Conservation (phyloP, 1,140 invertebrate species). For the Apis dorsata region DNA sequence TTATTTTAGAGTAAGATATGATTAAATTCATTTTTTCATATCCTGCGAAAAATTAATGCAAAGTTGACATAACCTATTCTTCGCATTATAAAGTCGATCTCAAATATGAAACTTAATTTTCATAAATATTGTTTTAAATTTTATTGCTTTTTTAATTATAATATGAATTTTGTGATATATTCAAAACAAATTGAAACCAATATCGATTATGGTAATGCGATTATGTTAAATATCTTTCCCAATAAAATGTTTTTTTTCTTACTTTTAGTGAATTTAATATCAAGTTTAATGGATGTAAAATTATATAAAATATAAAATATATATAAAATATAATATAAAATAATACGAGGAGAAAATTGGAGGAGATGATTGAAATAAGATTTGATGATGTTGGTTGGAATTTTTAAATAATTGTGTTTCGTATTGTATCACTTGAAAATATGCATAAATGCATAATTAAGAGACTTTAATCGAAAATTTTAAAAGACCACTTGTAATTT, state of each 20-base stretch:
- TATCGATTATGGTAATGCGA: neutral
- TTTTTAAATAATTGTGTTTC: neutral
- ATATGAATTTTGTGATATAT: neutral
- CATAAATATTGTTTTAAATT: neutral
- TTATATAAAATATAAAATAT: neutral
- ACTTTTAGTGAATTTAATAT: neutral
- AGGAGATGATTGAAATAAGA: too few species aligned
- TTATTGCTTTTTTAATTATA: neutral
- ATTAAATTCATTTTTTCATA: too few species aligned
- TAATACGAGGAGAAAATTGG: neutral
- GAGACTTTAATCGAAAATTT: neutral
- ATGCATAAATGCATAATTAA: neutral
- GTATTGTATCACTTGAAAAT: neutral
- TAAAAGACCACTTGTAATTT: neutral
- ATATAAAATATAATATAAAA: neutral
- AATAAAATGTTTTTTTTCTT: neutral
- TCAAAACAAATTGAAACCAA: too few species aligned
- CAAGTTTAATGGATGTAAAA: neutral
- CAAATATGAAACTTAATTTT: neutral
- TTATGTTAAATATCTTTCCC: neutral
- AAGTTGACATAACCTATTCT: too few species aligned
- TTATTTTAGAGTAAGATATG: too few species aligned
- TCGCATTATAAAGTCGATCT: too few species aligned
- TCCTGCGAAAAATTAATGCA: too few species aligned
- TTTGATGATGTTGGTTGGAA: neutral